Evolutionary conservation across 2,797 vertebrate genomes (phyloP), one percentile per base, ranked within the genome.

Genomic region (Macroramphosus scolopax): DNA sequence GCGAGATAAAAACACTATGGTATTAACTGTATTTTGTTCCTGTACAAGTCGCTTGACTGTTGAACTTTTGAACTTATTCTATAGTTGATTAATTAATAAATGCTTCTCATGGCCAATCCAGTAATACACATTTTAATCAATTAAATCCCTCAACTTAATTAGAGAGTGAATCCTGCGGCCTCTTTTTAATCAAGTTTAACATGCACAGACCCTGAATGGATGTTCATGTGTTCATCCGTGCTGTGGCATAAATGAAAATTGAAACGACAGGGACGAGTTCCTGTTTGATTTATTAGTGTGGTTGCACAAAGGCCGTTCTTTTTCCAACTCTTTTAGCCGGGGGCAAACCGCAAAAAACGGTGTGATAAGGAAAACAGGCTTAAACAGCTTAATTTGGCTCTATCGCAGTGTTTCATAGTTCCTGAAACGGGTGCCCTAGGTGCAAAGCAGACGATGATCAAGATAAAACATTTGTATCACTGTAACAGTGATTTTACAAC

Each of bases 141-240:
- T 17, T 41, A 35, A 8, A 35, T 56, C 30, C 29, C 40, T 17
- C 15, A 5, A 24, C 8, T n/a, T n/a, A n/a, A n/a, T n/a, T n/a
- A n/a, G n/a, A n/a, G n/a, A n/a, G n/a, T n/a, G n/a, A n/a, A 7
- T 25, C 22, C 26, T 31, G 25, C 25, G 2, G 18, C 17, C 18
- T 45, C 6, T 30, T 37, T 43, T 4, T n/a, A n/a, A 41, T 5
- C 2, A 9, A 28, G 5, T 31, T n/a, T 32, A 13, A 32, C 30
- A 32, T 32, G 30, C 13, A 14, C 13, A 15, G 14, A n/a, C 13
- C 13, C 30, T 32, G 30, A 32, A 32, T 32, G 6, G 30, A 32
- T 32, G 2, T 31, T 32, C n/a, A 15, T 32, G 13, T 32, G 14
- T 15, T 32, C 30, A 32, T 32, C 30, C 30, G 3, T 22, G 20